Evolutionary conservation across 2,113 vertebrate species (phyloP).

Genomic region (Ammodramus savannarum): DNA sequence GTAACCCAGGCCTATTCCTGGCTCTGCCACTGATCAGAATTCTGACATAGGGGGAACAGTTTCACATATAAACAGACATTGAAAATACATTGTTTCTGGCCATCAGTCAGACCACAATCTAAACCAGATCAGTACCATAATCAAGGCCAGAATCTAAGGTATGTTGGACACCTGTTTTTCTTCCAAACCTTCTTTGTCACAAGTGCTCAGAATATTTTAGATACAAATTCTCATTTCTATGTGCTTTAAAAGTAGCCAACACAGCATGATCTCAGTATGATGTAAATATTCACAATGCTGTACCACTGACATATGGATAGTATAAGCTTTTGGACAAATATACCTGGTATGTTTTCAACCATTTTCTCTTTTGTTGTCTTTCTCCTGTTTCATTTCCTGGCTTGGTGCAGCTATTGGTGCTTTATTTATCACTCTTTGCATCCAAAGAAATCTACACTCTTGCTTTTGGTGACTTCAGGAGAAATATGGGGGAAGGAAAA

Average conservation of each 20-base stretch:
- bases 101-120: neutral
- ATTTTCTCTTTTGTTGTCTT: neutral
- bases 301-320: neutral
- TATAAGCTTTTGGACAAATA: neutral
- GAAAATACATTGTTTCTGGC: neutral
- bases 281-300: neutral
- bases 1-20: neutral
- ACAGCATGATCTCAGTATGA: neutral
- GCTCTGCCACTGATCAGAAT: neutral
- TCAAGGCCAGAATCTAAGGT: neutral
- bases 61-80: neutral
- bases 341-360: neutral
- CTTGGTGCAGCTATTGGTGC: neutral
- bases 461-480: neutral
- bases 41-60: neutral
- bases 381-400: neutral
- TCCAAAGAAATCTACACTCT: neutral
- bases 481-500: neutral
- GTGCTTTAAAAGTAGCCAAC: neutral
- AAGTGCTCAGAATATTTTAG: neutral
- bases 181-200: neutral
- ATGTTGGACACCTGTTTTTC: neutral
- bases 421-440: neutral
- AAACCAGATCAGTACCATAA: neutral
- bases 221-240: neutral